Conservation (phyloP, 1,140 invertebrate species). For the Phocides pigmalion region DNA sequence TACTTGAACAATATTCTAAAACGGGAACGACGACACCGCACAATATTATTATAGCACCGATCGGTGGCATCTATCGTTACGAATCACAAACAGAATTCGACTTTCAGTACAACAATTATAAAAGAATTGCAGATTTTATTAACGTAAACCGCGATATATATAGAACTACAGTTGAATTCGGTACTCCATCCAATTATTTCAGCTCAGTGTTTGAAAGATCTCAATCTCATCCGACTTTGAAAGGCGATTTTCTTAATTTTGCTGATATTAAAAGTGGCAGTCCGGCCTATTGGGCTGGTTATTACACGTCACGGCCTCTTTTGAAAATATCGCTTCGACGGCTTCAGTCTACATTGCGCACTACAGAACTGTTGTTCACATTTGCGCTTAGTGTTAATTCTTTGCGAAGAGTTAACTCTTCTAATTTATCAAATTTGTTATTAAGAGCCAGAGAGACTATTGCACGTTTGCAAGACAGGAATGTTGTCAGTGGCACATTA, state of each 20-base stretch:
- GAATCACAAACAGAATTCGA: slow-evolving; percentile 92
- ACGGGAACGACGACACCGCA: slow-evolving; percentile 92
- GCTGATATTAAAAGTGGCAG: slow-evolving; percentile 91
- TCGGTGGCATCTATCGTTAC: slow-evolving; percentile 93
- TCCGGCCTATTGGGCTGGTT: slow-evolving; percentile 95
- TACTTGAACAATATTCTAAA: slow-evolving; percentile 92
- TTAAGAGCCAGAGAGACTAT: slow-evolving; percentile 87
- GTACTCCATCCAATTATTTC: slow-evolving; percentile 94
- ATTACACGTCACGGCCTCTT: slow-evolving; percentile 93
- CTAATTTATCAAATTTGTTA: slow-evolving; percentile 85
- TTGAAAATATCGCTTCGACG: slow-evolving; percentile 93
- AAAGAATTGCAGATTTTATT: slow-evolving; percentile 90
- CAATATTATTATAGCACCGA: slow-evolving; percentile 91
- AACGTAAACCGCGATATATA: slow-evolving; percentile 88
- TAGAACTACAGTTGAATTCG: slow-evolving; percentile 90
- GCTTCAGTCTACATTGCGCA: slow-evolving; percentile 90
- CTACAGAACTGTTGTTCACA: slow-evolving; percentile 93
- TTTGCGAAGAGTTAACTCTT: slow-evolving; percentile 81
- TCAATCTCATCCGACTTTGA: slow-evolving; percentile 87
- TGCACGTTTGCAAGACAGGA: slow-evolving; percentile 65
- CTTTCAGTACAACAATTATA: slow-evolving; percentile 93
- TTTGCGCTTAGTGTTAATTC: slow-evolving; percentile 88
- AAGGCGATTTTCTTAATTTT: slow-evolving; percentile 96
- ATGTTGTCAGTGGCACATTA: slow-evolving; percentile 67
- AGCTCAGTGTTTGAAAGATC: slow-evolving; percentile 84